Conservation (phyloP, 2,888 invertebrate genomes). For the Melanotus villosus region DNA sequence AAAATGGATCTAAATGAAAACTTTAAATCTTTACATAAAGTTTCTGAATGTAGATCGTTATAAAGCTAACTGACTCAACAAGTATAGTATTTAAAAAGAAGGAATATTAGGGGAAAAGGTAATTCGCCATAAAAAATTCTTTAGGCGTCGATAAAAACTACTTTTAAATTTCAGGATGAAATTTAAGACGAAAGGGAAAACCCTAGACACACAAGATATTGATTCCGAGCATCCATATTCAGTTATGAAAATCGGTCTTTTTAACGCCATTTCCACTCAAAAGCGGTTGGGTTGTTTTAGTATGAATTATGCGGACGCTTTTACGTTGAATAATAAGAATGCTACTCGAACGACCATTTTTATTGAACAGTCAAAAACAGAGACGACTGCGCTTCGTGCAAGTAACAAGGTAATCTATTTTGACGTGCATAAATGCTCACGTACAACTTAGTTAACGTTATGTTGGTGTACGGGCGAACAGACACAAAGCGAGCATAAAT, state of each 20-base stretch:
- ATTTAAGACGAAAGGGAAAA: no score
- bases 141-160: no score
- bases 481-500: constrained; percentile 1
- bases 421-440: neutral
- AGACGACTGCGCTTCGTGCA: no score
- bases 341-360: neutral
- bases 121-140: no score
- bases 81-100: no score
- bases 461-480: neutral
- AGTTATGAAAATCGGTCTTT: constrained; percentile 17
- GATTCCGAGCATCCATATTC: constrained; percentile 20
- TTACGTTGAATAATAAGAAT: constrained; percentile 10
- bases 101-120: no score
- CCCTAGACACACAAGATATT: constrained; percentile 17
- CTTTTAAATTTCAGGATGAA: no score
- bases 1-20: no score
- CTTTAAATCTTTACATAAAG: no score
- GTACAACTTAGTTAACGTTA: constrained; percentile 3
- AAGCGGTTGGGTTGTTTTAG: constrained; percentile 4
- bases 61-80: no score
- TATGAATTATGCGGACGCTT: constrained; percentile 4
- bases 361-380: neutral
- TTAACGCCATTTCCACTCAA: neutral
- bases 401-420: no score
- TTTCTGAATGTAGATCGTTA: no score